These are phyloP conservation scores for Pedionomus torquatus DNA, from an alignment of 2,113 vertebrate species.

Conservation along the genomic window DNA sequence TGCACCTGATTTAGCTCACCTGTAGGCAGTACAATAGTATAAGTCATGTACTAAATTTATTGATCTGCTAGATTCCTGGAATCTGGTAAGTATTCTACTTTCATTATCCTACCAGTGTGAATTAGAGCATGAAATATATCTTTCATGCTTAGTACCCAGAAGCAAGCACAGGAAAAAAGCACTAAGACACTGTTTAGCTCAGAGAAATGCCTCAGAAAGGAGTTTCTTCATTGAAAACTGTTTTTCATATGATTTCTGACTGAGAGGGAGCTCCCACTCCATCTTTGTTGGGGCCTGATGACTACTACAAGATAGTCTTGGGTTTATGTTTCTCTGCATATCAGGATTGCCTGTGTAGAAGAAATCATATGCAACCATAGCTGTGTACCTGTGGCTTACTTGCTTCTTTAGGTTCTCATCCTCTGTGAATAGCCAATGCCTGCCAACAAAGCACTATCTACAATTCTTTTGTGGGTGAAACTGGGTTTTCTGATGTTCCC, in stretches of 20 bases:
- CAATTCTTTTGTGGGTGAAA: not conserved
- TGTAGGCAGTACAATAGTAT: not conserved
- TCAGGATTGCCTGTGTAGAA: not conserved
- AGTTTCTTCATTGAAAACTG: not conserved
- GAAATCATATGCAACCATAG: not conserved
- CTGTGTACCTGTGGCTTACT: not conserved
- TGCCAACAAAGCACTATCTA: not conserved
- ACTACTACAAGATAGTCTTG: not conserved
- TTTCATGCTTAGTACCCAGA: not conserved
- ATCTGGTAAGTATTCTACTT: not conserved
- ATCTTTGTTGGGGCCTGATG: not conserved
- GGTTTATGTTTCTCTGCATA: not conserved
- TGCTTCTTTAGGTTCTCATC: not conserved
- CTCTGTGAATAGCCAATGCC: not conserved
- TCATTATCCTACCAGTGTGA: not conserved
- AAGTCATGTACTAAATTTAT: not conserved
- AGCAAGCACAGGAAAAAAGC: not conserved
- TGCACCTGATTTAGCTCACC: not conserved
- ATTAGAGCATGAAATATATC: not conserved
- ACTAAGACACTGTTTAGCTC: not conserved
- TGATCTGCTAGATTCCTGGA: not conserved
- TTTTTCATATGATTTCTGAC: not conserved
- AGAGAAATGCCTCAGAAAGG: not conserved
- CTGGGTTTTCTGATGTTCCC: not conserved
- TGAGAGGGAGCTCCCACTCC: not conserved